Evolutionary conservation across 2,888 invertebrate species (phyloP), one percentile per base, ranked within the genome.

Genomic region (Magallana nippona): DNA sequence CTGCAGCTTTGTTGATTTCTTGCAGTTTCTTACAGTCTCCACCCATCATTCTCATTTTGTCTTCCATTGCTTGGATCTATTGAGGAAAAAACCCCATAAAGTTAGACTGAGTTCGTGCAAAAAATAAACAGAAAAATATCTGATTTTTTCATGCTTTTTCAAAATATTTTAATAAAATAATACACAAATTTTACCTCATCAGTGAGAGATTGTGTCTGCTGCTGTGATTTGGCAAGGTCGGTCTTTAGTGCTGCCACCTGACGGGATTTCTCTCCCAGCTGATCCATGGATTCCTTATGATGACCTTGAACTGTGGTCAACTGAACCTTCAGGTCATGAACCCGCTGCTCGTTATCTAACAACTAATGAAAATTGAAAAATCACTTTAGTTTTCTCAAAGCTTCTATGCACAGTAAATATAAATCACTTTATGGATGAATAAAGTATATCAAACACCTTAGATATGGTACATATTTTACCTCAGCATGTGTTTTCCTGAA

Each of bases 201-300:
- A 58, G 89, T 87, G 89, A 94, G 89, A 8, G 92, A 88, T 82
- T 91, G 89, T 85, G 92, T 93, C 83, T 93, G 93, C 82, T 93
- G 93, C 82, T 91, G 90, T 79, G 89, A 79, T 55, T 91, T 90
- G n/a, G 92, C 91, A 8, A 93, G 83, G 83, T 94, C 93, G 2
- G 91, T 91, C 84, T 91, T 92, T 78, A 92, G 86, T 17, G 90
- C 87, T 81, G 92, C 93, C 84, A 93, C 89, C 78, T 92, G 92
- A 78, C 91, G 89, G 13, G 93, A 91, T 83, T 92, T 92, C 17
- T 93, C 93, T 19, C 88, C 89, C 44, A 94, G 90, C 87, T 93
- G 93, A 63, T 93, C 93, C 92, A 94, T 91, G 55, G 93, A 90
- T 87, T 94, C 94, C 85, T 93, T 93, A 86, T 93, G 93, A 85